These are phyloP conservation scores for Vanessa cardui DNA, from an alignment of 2,888 invertebrate species.

Conservation along the genomic window DNA sequence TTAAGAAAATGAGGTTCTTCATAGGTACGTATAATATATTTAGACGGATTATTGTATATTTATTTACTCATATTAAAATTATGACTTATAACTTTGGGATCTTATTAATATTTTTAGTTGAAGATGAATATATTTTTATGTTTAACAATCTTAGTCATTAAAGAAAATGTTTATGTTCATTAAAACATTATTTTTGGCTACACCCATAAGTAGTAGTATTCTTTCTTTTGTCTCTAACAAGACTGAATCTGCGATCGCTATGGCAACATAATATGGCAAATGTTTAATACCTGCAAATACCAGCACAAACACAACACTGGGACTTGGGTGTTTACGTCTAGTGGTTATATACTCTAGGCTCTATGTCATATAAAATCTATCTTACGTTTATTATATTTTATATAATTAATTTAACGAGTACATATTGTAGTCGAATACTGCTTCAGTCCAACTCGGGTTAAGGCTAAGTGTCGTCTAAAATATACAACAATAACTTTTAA, in stretches of 20 bases:
- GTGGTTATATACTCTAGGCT: constrained; percentile 3
- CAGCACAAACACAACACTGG: background rate
- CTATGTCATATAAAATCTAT: constrained; percentile 36
- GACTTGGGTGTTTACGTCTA: background rate
- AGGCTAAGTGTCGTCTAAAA: constrained; percentile 21
- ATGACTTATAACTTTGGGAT: constrained; percentile 16
- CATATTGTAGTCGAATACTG: constrained; percentile 45
- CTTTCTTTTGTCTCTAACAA: constrained; percentile 19
- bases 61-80: constrained; percentile 6
- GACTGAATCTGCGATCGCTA: constrained; percentile 16
- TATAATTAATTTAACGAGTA: constrained; percentile 28
- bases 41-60: constrained; percentile 23
- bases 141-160: background rate
- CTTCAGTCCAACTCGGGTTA: constrained; percentile 30
- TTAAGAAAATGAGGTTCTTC: constrained; percentile 15
- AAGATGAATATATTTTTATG: background rate
- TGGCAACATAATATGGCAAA: background rate
- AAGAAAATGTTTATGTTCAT: background rate
- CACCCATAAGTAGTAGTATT: background rate
- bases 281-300: background rate
- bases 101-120: constrained; percentile 2
- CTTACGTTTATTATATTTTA: constrained; percentile 23
- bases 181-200: constrained; percentile 10
- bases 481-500: constrained; percentile 20
- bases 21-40: constrained; percentile 7